Evolutionary conservation across 2,888 invertebrate genomes (phyloP).

Genomic region (Nomada goodeniana): DNA sequence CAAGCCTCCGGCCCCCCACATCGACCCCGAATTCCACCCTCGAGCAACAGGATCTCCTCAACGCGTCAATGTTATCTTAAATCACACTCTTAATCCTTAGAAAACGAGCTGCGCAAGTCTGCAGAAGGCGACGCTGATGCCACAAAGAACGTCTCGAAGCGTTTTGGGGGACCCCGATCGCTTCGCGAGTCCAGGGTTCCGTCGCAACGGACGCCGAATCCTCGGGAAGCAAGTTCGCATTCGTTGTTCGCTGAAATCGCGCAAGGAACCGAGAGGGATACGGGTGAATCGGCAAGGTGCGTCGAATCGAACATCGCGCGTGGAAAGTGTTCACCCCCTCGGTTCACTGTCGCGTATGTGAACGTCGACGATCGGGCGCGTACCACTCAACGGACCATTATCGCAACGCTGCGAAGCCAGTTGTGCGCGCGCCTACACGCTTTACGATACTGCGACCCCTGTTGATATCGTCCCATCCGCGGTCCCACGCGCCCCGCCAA

Average conservation of each 20-base stretch:
- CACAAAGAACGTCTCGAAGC: no score
- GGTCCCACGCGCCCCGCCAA: not conserved
- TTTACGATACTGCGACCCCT: not conserved
- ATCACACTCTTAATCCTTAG: no score
- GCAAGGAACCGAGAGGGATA: not conserved
- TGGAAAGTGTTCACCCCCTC: constrained; percentile 9
- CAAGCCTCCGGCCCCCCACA: no score
- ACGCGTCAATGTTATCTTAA: no score
- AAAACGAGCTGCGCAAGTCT: no score
- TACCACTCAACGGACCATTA: constrained; percentile 53
- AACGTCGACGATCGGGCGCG: constrained; percentile 38
- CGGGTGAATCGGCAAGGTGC: not conserved
- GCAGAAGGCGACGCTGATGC: no score
- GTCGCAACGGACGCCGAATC: no score
- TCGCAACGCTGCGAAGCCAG: constrained; percentile 39
- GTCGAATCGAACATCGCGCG: not conserved
- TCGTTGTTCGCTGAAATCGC: not conserved
- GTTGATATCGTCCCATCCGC: not conserved
- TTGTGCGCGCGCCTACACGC: not conserved
- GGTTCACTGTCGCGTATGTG: constrained; percentile 41
- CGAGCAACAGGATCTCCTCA: no score
- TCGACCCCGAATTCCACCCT: no score
- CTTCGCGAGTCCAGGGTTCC: no score
- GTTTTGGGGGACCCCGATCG: no score
- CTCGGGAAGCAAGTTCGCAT: not conserved